A percentile compares a stretch with the other conserved stretches of the same genome.
These are phyloP conservation scores for Bryconaethiops microstoma DNA, from an alignment of 2,797 vertebrate genomes.

Conservation along the genomic window DNA sequence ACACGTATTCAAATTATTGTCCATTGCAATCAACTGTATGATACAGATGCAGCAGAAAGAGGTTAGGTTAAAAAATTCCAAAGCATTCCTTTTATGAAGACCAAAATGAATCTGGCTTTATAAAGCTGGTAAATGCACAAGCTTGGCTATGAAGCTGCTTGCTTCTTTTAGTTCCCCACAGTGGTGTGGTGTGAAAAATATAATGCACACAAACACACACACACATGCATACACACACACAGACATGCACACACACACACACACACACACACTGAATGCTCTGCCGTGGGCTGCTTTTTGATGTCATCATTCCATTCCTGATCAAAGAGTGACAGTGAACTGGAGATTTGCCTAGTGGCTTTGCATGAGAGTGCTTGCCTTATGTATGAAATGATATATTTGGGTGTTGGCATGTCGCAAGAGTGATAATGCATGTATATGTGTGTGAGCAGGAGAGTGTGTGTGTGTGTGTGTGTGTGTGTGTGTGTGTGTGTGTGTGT, in stretches of 20 bases:
- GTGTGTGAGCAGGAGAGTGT: slow-evolving; percentile 2
- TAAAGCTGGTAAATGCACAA: not conserved
- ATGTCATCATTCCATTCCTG: slow-evolving; percentile 24
- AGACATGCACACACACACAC: slow-evolving; percentile 15
- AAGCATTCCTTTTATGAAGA: not conserved
- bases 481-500: slow-evolving; percentile 17
- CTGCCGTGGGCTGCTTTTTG: not conserved
- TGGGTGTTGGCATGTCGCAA: slow-evolving; percentile 45
- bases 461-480: slow-evolving; percentile 24
- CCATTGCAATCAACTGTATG: not conserved
- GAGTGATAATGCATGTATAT: slow-evolving; percentile 17
- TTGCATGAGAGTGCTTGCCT: slow-evolving; percentile 64
- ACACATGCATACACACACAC: slow-evolving; percentile 4
- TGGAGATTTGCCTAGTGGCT: slow-evolving; percentile 20
- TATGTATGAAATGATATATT: slow-evolving; percentile 43
- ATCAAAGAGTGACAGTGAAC: slow-evolving; percentile 1
- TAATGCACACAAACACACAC: not conserved
- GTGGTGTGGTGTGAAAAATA: not conserved
- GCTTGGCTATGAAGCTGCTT: not conserved
- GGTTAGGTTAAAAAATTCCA: not conserved
- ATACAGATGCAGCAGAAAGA: not conserved
- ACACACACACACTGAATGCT: not conserved
- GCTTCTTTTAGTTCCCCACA: not conserved
- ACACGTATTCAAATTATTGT: not conserved
- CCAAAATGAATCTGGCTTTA: slow-evolving; percentile 1